Evolutionary conservation across 2,888 invertebrate species (phyloP), one percentile per base, ranked within the genome.

Genomic region (Dynastes grantii): DNA sequence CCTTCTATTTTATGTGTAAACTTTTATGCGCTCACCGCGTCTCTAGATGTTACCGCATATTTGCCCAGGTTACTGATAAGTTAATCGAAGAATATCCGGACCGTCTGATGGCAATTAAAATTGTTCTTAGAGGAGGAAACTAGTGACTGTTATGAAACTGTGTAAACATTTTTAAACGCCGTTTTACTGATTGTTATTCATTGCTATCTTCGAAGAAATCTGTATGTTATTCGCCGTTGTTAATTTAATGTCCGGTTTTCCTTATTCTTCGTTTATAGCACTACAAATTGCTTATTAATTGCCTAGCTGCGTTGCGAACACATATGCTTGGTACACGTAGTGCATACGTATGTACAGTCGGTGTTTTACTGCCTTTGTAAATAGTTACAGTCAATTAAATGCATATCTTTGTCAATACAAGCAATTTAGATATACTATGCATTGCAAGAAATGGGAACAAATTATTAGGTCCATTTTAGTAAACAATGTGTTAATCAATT

Each of bases 261-360:
- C 45, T 9, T 65, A 8, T 40, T 16, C 13, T 65, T 8, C 40
- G 65, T 65, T 65, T 65, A 65, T 65, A 40, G 40, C 40, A 40
- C 40, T 40, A 40, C 65, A 65, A 65, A 65, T 65, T 65, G 37
- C 37, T 65, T 65, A 65, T 65, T 65, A 65, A 65, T 65, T 65
- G 40, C 16, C 40, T 37, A 65, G 8, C 40, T 40, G 16, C n/a
- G 37, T 40, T 65, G 37, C 40, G 40, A 65, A 16, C 40, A 37
- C 40, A 16, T 65, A 40, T 40, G 40, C 16, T 16, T 65, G 32
- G 40, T 45, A 22, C 37, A 8, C 40, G 29, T 13, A 37, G 40
- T 65, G 16, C 22, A 3, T 40, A 16, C 65, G 16, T 65, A 16
- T 40, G 13, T 40, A 40, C 45, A 65, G 37, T 9, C 37, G 37